phyloP scores from a whole-genome alignment of 2,113 vertebrate species.

The Ptilonorhynchus violaceus region DNA sequence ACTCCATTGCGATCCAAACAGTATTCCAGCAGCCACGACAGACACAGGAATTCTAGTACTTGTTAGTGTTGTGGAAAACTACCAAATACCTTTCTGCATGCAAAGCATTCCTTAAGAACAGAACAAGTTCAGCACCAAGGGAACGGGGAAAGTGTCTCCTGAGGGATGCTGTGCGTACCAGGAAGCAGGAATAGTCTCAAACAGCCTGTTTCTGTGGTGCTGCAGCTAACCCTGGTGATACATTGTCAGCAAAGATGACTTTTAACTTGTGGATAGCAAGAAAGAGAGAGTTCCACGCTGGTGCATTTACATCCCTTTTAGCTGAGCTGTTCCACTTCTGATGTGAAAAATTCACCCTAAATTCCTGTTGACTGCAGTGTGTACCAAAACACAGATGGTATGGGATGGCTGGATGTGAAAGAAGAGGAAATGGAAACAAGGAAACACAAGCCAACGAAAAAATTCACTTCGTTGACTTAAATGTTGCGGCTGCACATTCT shows the following conservation, averaged over 20 bases:
- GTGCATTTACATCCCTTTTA: neutral
- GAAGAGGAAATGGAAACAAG: neutral
- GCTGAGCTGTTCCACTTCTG: neutral
- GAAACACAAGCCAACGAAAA: neutral
- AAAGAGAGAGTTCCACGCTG: neutral
- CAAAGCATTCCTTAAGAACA: neutral
- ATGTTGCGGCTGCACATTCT: neutral
- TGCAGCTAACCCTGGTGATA: neutral
- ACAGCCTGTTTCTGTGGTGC: too few relatives aligned
- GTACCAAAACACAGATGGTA: neutral
- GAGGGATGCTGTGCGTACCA: rapidly evolving
- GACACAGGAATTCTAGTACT: neutral
- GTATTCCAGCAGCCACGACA: neutral
- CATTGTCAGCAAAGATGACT: neutral
- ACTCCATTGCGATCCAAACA: neutral
- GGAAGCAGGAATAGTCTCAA: neutral
- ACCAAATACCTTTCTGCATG: neutral
- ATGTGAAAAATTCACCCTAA: neutral
- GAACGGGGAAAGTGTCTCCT: neutral
- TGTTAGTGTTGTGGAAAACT: neutral
- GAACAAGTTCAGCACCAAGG: neutral
- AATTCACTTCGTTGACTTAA: neutral
- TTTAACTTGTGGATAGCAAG: neutral
- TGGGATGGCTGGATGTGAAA: neutral
- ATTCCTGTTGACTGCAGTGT: neutral